Percentiles rank a stretch among this genome's conserved stretches.
phyloP scores from a whole-genome alignment of 2,113 vertebrate genomes.

The Pteruthius melanotis region DNA sequence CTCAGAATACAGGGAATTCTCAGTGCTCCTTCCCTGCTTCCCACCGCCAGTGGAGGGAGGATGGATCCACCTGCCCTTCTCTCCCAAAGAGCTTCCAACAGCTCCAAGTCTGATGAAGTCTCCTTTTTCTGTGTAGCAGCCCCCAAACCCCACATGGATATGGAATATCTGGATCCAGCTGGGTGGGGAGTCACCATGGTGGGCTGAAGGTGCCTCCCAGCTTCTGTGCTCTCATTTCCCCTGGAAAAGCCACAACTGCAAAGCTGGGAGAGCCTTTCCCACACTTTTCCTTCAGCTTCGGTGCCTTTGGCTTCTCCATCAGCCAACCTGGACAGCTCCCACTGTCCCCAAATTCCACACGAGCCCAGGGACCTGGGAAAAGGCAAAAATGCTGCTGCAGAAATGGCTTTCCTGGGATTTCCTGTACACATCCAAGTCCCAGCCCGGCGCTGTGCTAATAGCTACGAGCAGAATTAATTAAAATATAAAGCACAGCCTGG shows the following conservation, averaged over 20 bases:
- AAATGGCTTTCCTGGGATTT: neutral
- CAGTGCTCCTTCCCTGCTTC: neutral
- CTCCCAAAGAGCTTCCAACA: neutral
- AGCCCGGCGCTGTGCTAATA: neutral
- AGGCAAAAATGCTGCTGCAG: neutral
- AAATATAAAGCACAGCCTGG: neutral
- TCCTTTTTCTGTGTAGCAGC: neutral
- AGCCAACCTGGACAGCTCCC: neutral
- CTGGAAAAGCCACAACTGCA: neutral
- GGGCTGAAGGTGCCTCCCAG: neutral
- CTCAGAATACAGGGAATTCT: neutral
- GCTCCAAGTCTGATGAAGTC: neutral
- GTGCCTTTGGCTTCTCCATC: neutral
- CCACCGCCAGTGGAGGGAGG: neutral
- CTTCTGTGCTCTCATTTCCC: neutral
- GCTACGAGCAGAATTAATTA: constrained; percentile 38
- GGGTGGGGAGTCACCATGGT: neutral
- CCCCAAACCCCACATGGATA: neutral
- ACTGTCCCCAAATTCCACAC: neutral
- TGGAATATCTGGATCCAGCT: neutral
- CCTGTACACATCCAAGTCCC: neutral
- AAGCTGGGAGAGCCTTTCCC: neutral
- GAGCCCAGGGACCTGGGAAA: neutral
- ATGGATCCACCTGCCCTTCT: neutral
- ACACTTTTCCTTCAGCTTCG: neutral